Evolutionary conservation across 2,113 vertebrate species (phyloP).

Genomic region (Pantherophis guttatus): DNA sequence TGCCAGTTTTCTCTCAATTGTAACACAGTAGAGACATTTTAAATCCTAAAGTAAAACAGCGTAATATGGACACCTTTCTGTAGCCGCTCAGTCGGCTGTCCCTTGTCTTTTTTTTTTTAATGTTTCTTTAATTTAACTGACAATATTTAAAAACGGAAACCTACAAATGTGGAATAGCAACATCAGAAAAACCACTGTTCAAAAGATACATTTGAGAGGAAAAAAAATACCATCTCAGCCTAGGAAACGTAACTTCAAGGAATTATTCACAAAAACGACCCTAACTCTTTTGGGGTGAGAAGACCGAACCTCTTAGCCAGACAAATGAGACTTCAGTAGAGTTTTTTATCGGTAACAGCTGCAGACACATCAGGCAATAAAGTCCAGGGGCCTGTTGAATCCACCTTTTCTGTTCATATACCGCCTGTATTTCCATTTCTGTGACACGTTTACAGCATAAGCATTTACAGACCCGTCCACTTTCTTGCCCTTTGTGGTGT

Average conservation of each 20-base stretch:
- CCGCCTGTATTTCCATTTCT: too few species aligned
- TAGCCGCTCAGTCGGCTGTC: too few species aligned
- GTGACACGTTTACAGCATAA: too few species aligned
- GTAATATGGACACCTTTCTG: too few species aligned
- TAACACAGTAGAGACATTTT: too few species aligned
- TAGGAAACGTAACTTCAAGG: background rate
- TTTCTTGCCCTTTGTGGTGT: too few species aligned
- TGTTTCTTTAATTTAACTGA: background rate
- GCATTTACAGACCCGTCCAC: too few species aligned
- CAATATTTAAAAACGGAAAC: background rate
- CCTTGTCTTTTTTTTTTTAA: too few species aligned
- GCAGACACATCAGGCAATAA: conserved; percentile 81
- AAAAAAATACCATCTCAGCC: background rate
- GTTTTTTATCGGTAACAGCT: background rate
- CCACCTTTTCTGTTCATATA: conserved; percentile 99
- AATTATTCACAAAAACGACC: conserved; percentile 38
- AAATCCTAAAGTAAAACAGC: too few species aligned
- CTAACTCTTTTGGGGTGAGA: conserved; percentile 38
- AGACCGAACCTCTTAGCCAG: conserved; percentile 22
- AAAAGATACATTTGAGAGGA: background rate
- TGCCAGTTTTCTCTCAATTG: too few species aligned
- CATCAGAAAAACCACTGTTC: rapidly evolving
- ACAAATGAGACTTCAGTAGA: conserved; percentile 1
- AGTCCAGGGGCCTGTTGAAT: conserved; percentile 98
- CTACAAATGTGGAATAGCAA: background rate